Evolutionary conservation across 1,140 invertebrate species (phyloP), one percentile per base, ranked within the genome.

Genomic region (Trichonephila clavata): DNA sequence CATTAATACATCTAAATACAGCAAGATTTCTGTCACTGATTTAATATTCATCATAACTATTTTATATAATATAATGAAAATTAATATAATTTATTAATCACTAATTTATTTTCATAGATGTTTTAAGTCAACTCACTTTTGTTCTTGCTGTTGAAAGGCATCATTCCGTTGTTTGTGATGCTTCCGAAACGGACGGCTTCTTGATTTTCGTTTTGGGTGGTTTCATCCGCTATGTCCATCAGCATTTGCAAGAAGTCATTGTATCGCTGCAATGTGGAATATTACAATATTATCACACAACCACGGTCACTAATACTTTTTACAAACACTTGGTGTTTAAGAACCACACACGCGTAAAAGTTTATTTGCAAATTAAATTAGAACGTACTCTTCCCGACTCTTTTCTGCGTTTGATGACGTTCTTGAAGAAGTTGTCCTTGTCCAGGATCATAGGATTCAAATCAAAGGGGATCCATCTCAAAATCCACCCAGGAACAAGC

Each of bases 171-270:
- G 32, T 63, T 86, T 2, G n/a, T 83, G 27, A 86, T 63, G 60
- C 84, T 86, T 8, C 84, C 84, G 20, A 86, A 86, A 10, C 60
- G 32, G 27, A 63, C 84, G 0, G 32, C 24, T 63, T 86, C 59
- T 27, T 16, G 10, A 77, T 71, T 89, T 8, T 93, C 86, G n/a
- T n/a, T 32, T n/a, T 18, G 39, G 21, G 32, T 86, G 20, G 80
- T 81, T 21, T 80, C 68, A 7, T 89, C 83, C 18, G 63, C 83
- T 32, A 68, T 65, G 59, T 94, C 94, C 32, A 94, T 80, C 63
- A 94, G 43, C 24, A 94, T 14, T 68, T 94, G 89, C 8, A 94
- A 27, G 68, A 93, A 84, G 77, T 94, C 94, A 10, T 89, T 61
- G 6, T 83, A 65, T 20, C 59, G 57, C 65, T 68, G 20, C 20